A percentile compares a stretch with the other conserved stretches of the same genome.
phyloP scores from a whole-genome alignment of 2,888 invertebrate genomes.

The Tridacna gigas region DNA sequence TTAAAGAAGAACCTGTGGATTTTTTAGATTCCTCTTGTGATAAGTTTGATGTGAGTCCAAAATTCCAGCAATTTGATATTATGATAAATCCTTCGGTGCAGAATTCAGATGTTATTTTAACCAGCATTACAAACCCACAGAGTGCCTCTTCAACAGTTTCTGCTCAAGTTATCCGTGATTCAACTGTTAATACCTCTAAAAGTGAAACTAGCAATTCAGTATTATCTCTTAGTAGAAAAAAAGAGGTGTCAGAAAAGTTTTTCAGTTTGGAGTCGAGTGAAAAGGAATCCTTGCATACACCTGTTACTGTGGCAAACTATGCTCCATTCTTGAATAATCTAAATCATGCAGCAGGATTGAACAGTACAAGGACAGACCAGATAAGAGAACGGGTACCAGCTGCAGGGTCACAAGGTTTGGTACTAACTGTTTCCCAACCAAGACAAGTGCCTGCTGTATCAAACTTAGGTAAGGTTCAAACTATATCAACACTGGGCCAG shows the following conservation, averaged over 20 bases:
- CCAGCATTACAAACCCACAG: background rate
- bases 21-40: background rate
- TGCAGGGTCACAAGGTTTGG: too few relatives aligned
- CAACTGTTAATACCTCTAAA: slow-evolving; percentile 7
- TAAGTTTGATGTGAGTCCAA: background rate
- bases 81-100: background rate
- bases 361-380: too few relatives aligned
- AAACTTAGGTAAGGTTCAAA: too few relatives aligned
- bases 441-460: too few relatives aligned
- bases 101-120: background rate
- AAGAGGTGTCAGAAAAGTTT: background rate
- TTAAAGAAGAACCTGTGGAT: slow-evolving; percentile 31
- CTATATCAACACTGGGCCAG: too few relatives aligned
- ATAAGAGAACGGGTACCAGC: too few relatives aligned
- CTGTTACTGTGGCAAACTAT: too few relatives aligned
- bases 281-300: too few relatives aligned
- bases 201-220: background rate
- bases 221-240: background rate
- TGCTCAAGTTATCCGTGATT: background rate
- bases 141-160: slow-evolving; percentile 1
- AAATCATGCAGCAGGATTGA: too few relatives aligned
- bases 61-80: background rate
- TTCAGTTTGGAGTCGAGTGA: too few relatives aligned
- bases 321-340: too few relatives aligned
- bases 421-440: too few relatives aligned